Conservation (phyloP, 2,113 vertebrate species). For the Maccullochella peelii region DNA sequence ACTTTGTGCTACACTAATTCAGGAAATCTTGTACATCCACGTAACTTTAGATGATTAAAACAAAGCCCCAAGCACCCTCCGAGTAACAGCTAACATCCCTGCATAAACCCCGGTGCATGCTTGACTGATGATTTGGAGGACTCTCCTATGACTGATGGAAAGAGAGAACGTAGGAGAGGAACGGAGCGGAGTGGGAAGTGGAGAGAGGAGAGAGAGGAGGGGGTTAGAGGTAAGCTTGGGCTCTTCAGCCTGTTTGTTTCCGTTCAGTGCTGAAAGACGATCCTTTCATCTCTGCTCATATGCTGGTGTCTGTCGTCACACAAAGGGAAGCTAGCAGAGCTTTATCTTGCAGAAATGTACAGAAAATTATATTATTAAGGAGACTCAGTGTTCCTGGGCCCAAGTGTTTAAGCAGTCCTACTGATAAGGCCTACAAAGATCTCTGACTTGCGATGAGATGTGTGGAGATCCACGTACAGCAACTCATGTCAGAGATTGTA, state of each 20-base stretch:
- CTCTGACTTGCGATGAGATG: constrained; percentile 54
- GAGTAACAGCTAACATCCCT: constrained; percentile 40
- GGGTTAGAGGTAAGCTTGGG: constrained; percentile 38
- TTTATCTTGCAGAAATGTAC: constrained; percentile 73
- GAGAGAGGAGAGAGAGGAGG: constrained; percentile 9
- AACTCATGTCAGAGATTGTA: constrained; percentile 38
- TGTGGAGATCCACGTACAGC: constrained; percentile 34
- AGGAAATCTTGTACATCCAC: constrained; percentile 6
- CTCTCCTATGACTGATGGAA: constrained; percentile 69
- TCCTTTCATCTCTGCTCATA: constrained; percentile 73
- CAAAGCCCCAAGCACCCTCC: constrained; percentile 13
- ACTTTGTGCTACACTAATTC: not conserved
- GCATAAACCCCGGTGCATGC: constrained; percentile 50
- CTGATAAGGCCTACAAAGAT: constrained; percentile 70
- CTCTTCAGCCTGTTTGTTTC: constrained; percentile 76
- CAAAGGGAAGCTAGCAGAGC: constrained; percentile 47
- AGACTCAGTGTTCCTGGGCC: constrained; percentile 30
- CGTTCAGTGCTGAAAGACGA: constrained; percentile 69
- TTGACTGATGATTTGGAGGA: constrained; percentile 68
- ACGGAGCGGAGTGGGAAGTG: constrained; percentile 27
- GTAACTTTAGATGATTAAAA: constrained; percentile 51
- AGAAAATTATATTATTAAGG: constrained; percentile 61
- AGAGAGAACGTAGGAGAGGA: constrained; percentile 46
- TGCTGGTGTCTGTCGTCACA: constrained; percentile 72
- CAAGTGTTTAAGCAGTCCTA: constrained; percentile 64